Evolutionary conservation across 2,888 invertebrate species (phyloP).

Genomic region (Idaea dimidiata): DNA sequence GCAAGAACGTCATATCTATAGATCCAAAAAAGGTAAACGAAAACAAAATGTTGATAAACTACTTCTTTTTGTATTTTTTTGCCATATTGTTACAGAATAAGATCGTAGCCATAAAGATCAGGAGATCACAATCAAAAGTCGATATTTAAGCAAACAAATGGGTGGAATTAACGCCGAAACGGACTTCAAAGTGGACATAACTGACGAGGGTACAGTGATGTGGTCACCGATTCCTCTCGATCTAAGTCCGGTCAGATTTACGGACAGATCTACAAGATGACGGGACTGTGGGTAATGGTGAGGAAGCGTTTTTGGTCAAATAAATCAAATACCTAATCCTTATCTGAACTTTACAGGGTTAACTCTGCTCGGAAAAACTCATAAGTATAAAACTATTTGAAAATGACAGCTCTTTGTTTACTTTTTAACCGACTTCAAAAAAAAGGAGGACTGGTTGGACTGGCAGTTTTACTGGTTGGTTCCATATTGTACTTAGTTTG

Average conservation of each 20-base stretch:
- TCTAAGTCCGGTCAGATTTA: neutral
- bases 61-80: no score
- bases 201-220: conserved; percentile 37
- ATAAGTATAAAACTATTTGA: no score
- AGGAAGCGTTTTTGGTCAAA: neutral
- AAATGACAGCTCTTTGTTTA: no score
- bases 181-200: conserved; percentile 36
- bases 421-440: no score
- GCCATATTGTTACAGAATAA: neutral
- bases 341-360: neutral
- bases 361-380: no score
- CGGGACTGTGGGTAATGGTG: neutral
- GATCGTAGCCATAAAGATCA: neutral
- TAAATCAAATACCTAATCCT: neutral
- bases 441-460: no score
- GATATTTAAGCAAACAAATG: conserved; percentile 11
- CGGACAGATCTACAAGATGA: neutral
- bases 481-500: no score
- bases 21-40: no score
- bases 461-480: no score
- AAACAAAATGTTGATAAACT: no score
- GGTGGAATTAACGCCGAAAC: conserved; percentile 30
- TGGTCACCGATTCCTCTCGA: neutral
- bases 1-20: no score
- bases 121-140: neutral